Evolutionary conservation across 2,113 vertebrate species (phyloP).

Genomic region (Ploceus nigricollis): DNA sequence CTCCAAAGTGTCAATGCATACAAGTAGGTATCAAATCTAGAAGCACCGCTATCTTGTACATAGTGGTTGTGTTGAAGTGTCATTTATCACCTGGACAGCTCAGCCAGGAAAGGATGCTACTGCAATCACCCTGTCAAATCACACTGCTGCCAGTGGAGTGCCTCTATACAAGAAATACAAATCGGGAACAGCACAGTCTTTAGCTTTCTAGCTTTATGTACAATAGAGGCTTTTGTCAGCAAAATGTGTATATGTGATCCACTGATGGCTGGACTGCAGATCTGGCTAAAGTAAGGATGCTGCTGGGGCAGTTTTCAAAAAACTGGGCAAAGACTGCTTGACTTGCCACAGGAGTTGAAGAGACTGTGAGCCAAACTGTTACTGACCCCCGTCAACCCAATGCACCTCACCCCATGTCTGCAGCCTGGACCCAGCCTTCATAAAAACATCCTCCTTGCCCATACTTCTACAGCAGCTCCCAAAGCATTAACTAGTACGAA

Average conservation of each 20-base stretch:
- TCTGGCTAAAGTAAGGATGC: not conserved
- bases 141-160: not conserved
- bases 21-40: not conserved
- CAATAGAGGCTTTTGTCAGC: not conserved
- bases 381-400: not conserved
- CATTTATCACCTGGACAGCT: not conserved
- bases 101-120: not conserved
- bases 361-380: accelerated
- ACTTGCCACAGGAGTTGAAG: not conserved
- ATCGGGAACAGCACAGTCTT: not conserved
- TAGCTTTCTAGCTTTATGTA: not conserved
- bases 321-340: not conserved
- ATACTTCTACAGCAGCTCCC: not conserved
- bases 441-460: not conserved
- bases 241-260: not conserved
- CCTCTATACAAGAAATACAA: not conserved
- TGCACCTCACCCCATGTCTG: accelerated
- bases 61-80: not conserved
- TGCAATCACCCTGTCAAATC: not conserved
- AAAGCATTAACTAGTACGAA: not conserved
- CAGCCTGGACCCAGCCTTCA: not conserved
- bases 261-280: not conserved
- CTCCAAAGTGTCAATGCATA: not conserved
- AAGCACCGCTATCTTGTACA: not conserved
- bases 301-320: not conserved